These are phyloP conservation scores for Salpingus planirostris DNA, from an alignment of 2,888 invertebrate species.

Conservation along the genomic window DNA sequence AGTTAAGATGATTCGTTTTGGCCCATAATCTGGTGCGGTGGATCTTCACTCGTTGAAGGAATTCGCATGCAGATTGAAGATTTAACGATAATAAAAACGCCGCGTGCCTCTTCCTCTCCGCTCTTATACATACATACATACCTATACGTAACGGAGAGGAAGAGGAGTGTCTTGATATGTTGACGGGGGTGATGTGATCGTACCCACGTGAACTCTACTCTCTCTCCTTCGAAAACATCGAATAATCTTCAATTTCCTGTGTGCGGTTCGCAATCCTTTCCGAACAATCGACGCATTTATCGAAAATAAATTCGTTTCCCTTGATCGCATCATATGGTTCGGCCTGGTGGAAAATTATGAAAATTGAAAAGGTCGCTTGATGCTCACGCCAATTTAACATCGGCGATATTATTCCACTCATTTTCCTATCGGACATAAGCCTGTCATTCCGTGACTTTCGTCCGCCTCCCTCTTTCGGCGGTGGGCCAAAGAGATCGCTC, in stretches of 20 bases:
- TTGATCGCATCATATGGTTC: slow-evolving; percentile 30
- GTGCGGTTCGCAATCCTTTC: not conserved
- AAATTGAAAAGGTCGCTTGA: slow-evolving; percentile 35
- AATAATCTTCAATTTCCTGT: too few relatives aligned
- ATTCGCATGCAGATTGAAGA: slow-evolving; percentile 23
- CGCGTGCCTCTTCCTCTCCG: slow-evolving; percentile 2
- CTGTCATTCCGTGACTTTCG: too few relatives aligned
- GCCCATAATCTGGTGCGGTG: not conserved
- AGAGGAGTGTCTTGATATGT: too few relatives aligned
- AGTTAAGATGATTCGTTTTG: not conserved
- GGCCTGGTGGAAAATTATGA: slow-evolving; percentile 37
- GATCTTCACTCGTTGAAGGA: slow-evolving; percentile 27
- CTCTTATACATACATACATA: too few relatives aligned
- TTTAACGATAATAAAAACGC: slow-evolving; percentile 20
- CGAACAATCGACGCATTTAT: slow-evolving; percentile 11
- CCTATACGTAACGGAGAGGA: too few relatives aligned
- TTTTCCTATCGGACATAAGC: slow-evolving; percentile 35
- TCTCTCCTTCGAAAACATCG: too few relatives aligned
- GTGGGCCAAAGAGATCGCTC: too few relatives aligned
- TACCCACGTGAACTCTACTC: too few relatives aligned
- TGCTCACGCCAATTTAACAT: slow-evolving; percentile 39
- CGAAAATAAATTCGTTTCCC: slow-evolving; percentile 27
- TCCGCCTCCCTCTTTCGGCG: too few relatives aligned
- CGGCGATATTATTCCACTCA: slow-evolving; percentile 35
- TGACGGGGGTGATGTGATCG: too few relatives aligned